These are phyloP conservation scores for Dolichotis patagonum DNA, from an alignment of 2,113 vertebrate species.

Conservation along the genomic window DNA sequence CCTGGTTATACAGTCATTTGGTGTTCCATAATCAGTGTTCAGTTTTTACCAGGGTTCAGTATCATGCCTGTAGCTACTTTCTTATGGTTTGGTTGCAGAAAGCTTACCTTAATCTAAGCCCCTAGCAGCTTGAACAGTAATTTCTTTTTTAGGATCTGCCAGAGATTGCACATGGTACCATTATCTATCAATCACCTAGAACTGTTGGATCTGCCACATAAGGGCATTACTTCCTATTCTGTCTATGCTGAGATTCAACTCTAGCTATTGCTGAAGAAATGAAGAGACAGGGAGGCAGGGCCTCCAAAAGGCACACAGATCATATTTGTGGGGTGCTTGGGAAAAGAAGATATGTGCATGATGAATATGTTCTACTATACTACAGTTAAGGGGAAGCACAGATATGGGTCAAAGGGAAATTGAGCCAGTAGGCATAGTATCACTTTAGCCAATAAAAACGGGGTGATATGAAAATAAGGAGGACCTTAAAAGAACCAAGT, in stretches of 20 bases:
- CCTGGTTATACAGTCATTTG: background rate
- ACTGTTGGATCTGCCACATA: background rate
- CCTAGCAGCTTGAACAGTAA: background rate
- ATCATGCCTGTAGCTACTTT: background rate
- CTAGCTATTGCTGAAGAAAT: background rate
- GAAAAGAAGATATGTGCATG: background rate
- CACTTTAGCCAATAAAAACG: background rate
- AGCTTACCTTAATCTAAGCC: background rate
- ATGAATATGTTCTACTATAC: background rate
- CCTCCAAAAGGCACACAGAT: background rate
- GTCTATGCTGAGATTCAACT: background rate
- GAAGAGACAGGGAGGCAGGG: background rate
- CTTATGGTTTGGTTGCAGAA: background rate
- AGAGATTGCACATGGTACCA: background rate
- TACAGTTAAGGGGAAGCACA: background rate
- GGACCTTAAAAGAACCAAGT: background rate
- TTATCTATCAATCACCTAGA: background rate
- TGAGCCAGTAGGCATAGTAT: background rate
- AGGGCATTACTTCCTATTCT: background rate
- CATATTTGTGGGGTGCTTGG: background rate
- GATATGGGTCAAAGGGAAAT: background rate
- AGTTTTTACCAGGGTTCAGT: background rate
- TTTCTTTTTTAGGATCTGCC: background rate
- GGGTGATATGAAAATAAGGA: background rate
- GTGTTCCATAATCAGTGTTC: background rate